Evolutionary conservation across 1,140 invertebrate species (phyloP).

Genomic region (Octopus bimaculoides): DNA sequence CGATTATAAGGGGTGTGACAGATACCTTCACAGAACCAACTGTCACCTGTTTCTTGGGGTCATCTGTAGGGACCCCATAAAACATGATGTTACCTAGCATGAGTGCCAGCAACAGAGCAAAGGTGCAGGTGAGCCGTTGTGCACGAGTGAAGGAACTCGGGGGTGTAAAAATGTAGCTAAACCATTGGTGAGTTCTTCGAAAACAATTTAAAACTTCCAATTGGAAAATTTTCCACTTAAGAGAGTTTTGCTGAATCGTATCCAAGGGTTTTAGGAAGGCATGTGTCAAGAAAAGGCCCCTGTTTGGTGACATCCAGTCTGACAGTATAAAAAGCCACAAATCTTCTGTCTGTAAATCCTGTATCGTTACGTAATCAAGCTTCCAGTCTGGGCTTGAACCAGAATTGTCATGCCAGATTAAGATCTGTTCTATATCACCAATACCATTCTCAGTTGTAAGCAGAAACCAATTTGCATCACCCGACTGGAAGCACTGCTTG

Average conservation of each 20-base stretch:
- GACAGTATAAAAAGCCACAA: constrained; percentile 39
- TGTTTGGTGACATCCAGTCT: constrained; percentile 38
- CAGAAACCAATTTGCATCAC: constrained; percentile 41
- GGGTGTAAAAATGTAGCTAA: constrained; percentile 44
- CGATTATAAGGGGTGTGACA: constrained; percentile 32
- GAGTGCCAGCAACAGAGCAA: constrained; percentile 41
- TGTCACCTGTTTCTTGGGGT: constrained; percentile 28
- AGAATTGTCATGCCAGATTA: constrained; percentile 44
- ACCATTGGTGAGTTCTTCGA: constrained; percentile 41
- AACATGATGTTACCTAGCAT: constrained; percentile 52
- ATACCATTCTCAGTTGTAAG: constrained; percentile 30
- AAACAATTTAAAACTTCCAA: constrained; percentile 41
- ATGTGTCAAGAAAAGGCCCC: constrained; percentile 24
- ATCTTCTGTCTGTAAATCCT: constrained; percentile 32
- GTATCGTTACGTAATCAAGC: constrained; percentile 35
- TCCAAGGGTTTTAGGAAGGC: constrained; percentile 34
- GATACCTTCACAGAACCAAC: constrained; percentile 23
- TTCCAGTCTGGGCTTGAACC: constrained; percentile 40
- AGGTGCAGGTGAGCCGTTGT: constrained; percentile 46
- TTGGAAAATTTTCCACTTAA: constrained; percentile 25
- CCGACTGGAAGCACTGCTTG: constrained; percentile 28
- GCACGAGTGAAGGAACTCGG: constrained; percentile 42
- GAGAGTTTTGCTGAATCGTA: constrained; percentile 9
- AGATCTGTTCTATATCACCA: constrained; percentile 31
- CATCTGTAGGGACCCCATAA: constrained; percentile 41